These are phyloP conservation scores for Anguilla obscura DNA, from an alignment of 2,797 vertebrate species.

Conservation along the genomic window DNA sequence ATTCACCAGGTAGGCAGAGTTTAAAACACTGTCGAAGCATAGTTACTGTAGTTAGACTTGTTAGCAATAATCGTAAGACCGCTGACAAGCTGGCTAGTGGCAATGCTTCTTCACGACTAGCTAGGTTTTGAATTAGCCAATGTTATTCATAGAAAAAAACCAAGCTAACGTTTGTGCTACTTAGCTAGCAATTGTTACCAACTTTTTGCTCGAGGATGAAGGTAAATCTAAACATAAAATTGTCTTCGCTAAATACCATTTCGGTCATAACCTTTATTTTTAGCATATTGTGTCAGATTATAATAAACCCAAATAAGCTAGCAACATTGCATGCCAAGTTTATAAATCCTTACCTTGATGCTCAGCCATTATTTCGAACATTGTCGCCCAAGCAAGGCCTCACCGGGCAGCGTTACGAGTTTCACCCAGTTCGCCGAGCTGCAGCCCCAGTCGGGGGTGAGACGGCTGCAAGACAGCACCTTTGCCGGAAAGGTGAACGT, in stretches of 20 bases:
- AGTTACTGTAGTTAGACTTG: background rate
- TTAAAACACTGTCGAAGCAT: background rate
- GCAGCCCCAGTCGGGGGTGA: slow-evolving; percentile 52
- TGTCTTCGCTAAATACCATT: background rate
- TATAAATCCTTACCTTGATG: slow-evolving; percentile 72
- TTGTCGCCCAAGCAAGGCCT: slow-evolving; percentile 77
- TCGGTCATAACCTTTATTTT: background rate
- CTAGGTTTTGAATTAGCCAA: background rate
- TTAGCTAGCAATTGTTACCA: background rate
- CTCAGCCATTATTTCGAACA: slow-evolving; percentile 84
- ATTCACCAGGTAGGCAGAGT: background rate
- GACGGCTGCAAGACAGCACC: slow-evolving; percentile 21
- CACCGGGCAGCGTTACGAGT: slow-evolving; percentile 64
- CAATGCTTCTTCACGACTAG: background rate
- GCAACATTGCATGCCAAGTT: background rate
- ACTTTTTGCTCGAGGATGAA: background rate
- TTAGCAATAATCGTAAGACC: background rate
- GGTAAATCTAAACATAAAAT: background rate
- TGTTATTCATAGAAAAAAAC: slow-evolving; percentile 1
- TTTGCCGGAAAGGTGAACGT: background rate
- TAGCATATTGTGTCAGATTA: background rate
- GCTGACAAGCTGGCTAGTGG: background rate
- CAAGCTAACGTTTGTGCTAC: background rate
- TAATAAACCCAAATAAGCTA: background rate
- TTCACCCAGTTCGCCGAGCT: slow-evolving; percentile 67